Evolutionary conservation across 2,797 vertebrate genomes (phyloP), one percentile per base, ranked within the genome.

Genomic region (Chanos chanos): DNA sequence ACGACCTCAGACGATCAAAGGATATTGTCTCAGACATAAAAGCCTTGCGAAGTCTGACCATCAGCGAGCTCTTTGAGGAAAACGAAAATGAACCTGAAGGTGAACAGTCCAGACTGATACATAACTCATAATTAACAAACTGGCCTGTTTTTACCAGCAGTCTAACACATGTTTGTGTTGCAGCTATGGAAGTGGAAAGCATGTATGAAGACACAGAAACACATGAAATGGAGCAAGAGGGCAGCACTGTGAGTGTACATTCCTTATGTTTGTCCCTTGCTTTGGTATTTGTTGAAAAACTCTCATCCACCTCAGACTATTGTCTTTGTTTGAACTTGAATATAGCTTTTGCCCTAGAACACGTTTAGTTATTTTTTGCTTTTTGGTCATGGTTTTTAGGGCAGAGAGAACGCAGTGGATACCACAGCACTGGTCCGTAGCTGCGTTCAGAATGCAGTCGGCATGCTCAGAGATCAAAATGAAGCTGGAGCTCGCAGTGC

Each of bases 401-500:
- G 24, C 6, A 41, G 9, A 63, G 65, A 74, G 22, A 56, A 78
- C 36, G 64, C 87, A 41, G 66, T 99, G 68, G 93, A 98, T 85
- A 96, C 91, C 4, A 92, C 92, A 8, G 79, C 82, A 0, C 81
- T 99, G 31, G 80, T 99, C 66, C 86, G 87, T 21, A 97, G 92
- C 84, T 98, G 95, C 31, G 89, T 97, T 37, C 96, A 97, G 71
- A 87, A 87, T 2, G 94, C 96, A 1, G 92, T 97, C 9, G 86
- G 93, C 18, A 91, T 95, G 90, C 87, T 99, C 1, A 79, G 75
- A 43, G 94, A 97, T 74, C 87, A 87, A 56, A 78, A 79, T 0
- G 81, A 89, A 28, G 50, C 77, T 25, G 69, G 80, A 0, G 58
- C 68, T 10, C 92, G 93, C 24, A 91, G 89, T 61, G 89, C 87